Evolutionary conservation across 2,113 vertebrate genomes (phyloP), one percentile per base, ranked within the genome.

Genomic region (Burhinus bistriatus): DNA sequence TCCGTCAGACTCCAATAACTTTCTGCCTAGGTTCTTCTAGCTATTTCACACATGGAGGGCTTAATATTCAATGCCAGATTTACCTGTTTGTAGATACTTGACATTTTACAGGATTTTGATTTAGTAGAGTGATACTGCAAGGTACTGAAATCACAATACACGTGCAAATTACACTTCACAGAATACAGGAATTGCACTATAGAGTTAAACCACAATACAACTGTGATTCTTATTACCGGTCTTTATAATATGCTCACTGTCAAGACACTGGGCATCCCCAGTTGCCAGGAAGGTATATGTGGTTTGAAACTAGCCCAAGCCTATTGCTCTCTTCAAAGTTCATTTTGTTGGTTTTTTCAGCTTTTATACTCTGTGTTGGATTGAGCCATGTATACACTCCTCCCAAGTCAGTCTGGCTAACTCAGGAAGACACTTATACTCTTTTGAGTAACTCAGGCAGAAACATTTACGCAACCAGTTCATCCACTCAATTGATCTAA

Each of bases 341-440:
- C 9, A 29, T 34, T 77, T 49, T 49, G 22, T 34, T 72, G 42
- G 0, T 44, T 34, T 78, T 69, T 51, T 66, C 36, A 44, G 32
- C 18, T 71, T 72, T 58, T 80, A 34, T 16, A 45, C 6, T 6
- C 49, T 58, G 21, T 36, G 21, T 80, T 61, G 40, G 18, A 19
- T n/a, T 76, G 16, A 61, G 72, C 27, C 18, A 38, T 0, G 0
- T 11, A 17, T 6, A 11, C 6, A 3, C 15, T 45, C 27, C 27
- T 11, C 14, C 17, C 20, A 7, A 25, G 6, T 75, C 36, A 26
- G 21, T 29, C 54, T n/a, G 51, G 30, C 12, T 45, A 58, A 54
- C 26, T 70, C 3, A 1, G 30, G 52, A 45, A 72, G 44, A 58
- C 32, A 16, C 9, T 42, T 34, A 30, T 4, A 13, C n/a, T 58